phyloP scores from a whole-genome alignment of 2,888 invertebrate species.

The Tetragonisca angustula region DNA sequence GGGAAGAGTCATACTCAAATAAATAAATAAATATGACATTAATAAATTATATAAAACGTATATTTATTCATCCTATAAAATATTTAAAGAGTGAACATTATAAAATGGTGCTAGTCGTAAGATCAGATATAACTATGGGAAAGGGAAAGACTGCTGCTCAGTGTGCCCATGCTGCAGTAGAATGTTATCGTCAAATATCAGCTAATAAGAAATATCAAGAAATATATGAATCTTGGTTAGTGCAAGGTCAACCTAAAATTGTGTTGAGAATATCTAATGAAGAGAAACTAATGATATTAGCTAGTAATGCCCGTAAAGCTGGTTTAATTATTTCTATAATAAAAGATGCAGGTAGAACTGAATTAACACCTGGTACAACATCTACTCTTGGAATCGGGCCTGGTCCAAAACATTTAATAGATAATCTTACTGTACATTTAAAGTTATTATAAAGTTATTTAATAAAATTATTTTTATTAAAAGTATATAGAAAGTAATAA shows the following conservation, averaged over 20 bases:
- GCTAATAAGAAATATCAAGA: slow-evolving; percentile 80
- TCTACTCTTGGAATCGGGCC: slow-evolving; percentile 92
- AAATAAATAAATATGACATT: slow-evolving; percentile 68
- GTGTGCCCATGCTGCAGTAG: slow-evolving; percentile 91
- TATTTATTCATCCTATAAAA: slow-evolving; percentile 57
- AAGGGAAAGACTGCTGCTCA: slow-evolving; percentile 92
- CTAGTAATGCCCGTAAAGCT: slow-evolving; percentile 84
- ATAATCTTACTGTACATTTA: slow-evolving; percentile 87
- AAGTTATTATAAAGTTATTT: slow-evolving; percentile 85
- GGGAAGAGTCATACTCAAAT: slow-evolving; percentile 66
- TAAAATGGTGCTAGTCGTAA: slow-evolving; percentile 91
- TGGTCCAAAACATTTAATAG: slow-evolving; percentile 85
- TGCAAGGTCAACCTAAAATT: slow-evolving; percentile 90
- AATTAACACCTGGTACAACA: slow-evolving; percentile 88
- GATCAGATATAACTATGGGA: slow-evolving; percentile 91
- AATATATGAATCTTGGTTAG: slow-evolving; percentile 87
- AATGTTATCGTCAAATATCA: slow-evolving; percentile 87
- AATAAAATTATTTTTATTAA: not conserved
- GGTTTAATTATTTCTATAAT: slow-evolving; percentile 85
- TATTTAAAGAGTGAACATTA: slow-evolving; percentile 55
- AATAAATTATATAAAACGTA: slow-evolving; percentile 65
- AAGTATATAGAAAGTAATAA: slow-evolving; percentile 17
- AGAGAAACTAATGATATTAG: slow-evolving; percentile 85
- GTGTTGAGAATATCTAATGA: slow-evolving; percentile 87
- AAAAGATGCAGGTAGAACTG: slow-evolving; percentile 90